Conservation (phyloP, 2,113 vertebrate genomes). For the Clinocottus analis region DNA sequence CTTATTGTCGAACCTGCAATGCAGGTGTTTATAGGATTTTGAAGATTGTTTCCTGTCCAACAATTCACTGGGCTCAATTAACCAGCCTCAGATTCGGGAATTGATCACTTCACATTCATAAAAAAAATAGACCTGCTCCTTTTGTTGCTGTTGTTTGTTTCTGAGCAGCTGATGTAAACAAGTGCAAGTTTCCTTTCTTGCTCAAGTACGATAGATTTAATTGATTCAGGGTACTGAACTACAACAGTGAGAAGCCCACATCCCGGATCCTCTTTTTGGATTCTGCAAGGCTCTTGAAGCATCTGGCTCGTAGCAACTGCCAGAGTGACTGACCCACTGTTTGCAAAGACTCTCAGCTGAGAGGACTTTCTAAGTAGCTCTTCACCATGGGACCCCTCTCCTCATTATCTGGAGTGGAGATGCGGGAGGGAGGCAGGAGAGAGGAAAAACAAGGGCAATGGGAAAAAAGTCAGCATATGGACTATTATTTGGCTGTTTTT, state of each 20-base stretch:
- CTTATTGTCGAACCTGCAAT: too few species aligned
- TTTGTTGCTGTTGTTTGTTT: not conserved
- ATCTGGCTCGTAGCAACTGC: slow-evolving; percentile 24
- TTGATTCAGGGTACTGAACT: not conserved
- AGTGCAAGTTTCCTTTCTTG: slow-evolving; percentile 25
- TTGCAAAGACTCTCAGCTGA: slow-evolving; percentile 43
- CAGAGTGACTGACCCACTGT: slow-evolving; percentile 46
- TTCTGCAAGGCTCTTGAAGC: slow-evolving; percentile 13
- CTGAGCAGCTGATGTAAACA: slow-evolving; percentile 14
- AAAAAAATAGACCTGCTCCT: not conserved
- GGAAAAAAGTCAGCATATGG: slow-evolving; percentile 23
- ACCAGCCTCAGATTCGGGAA: not conserved
- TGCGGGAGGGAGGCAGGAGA: slow-evolving; percentile 44
- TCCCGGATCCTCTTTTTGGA: not conserved
- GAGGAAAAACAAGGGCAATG: slow-evolving; percentile 50
- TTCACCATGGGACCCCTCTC: slow-evolving; percentile 52
- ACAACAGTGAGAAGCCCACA: not conserved
- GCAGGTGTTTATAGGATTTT: not conserved
- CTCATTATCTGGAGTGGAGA: slow-evolving; percentile 65
- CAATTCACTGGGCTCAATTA: slow-evolving; percentile 18
- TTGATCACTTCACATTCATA: slow-evolving; percentile 6
- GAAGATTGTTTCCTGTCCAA: slow-evolving; percentile 15
- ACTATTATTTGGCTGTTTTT: slow-evolving; percentile 56
- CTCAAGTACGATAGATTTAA: slow-evolving; percentile 5
- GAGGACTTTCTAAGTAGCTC: slow-evolving; percentile 64